A percentile compares a stretch with the other conserved stretches of the same genome.
These are phyloP conservation scores for Simalia tracyae DNA, from an alignment of 2,797 vertebrate species.

Conservation along the genomic window DNA sequence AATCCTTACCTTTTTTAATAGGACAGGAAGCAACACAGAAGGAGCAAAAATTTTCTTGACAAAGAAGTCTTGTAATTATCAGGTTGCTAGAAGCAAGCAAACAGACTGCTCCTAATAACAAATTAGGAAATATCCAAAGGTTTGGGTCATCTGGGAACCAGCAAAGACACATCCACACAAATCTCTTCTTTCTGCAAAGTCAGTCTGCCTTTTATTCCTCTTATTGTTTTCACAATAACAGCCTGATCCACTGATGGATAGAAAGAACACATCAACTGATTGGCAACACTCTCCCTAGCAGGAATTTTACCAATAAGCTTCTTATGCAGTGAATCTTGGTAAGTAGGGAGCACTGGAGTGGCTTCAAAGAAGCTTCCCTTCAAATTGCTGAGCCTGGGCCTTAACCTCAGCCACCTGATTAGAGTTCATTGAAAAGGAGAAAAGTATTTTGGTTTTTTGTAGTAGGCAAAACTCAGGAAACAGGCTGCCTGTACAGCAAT, in stretches of 20 bases:
- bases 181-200: constrained; percentile 46
- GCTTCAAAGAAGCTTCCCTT: constrained; percentile 62
- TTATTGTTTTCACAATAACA: constrained; percentile 57
- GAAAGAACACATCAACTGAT: constrained; percentile 57
- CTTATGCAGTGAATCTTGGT: constrained; percentile 63
- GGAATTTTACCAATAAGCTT: constrained; percentile 67
- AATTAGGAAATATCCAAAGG: constrained; percentile 23
- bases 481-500: constrained; percentile 40
- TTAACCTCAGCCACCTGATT: constrained; percentile 62
- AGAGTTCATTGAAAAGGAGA: constrained; percentile 61
- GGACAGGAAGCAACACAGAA: not conserved
- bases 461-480: constrained; percentile 56
- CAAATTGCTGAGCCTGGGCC: constrained; percentile 61
- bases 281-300: constrained; percentile 61
- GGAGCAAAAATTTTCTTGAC: not conserved
- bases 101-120: not conserved
- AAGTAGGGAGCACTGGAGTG: constrained; percentile 62
- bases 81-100: not conserved
- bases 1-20: no score
- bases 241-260: constrained; percentile 57
- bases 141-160: constrained; percentile 20
- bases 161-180: constrained; percentile 26
- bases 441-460: constrained; percentile 38
- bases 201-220: constrained; percentile 48
- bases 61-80: not conserved